phyloP scores from a whole-genome alignment of 2,888 invertebrate species.

The Lymantria monacha region DNA sequence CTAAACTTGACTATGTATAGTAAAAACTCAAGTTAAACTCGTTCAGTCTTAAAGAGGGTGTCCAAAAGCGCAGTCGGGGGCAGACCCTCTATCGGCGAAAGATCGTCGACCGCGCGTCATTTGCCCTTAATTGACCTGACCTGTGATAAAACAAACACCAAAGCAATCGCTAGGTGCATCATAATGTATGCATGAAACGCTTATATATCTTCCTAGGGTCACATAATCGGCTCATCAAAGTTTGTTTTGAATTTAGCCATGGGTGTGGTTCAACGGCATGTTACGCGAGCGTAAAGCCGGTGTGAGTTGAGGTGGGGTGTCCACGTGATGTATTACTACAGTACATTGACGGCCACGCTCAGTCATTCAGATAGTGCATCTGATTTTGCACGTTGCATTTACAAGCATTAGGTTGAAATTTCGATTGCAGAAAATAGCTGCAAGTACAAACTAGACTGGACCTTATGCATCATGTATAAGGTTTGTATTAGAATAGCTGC shows the following conservation, averaged over 20 bases:
- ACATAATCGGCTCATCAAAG: slow-evolving; percentile 3
- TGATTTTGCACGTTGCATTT: slow-evolving; percentile 54
- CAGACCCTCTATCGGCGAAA: slow-evolving; percentile 37
- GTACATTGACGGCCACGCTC: slow-evolving; percentile 30
- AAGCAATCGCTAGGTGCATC: slow-evolving; percentile 24
- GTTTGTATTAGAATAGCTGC: slow-evolving; percentile 1
- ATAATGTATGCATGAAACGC: slow-evolving; percentile 16
- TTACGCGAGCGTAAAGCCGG: slow-evolving; percentile 36
- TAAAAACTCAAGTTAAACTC: slow-evolving; percentile 47
- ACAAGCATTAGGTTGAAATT: slow-evolving; percentile 22
- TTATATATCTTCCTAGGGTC: not conserved
- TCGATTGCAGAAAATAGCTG: slow-evolving; percentile 9
- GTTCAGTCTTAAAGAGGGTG: slow-evolving; percentile 65
- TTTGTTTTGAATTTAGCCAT: slow-evolving; percentile 28
- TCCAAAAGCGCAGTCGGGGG: slow-evolving; percentile 63
- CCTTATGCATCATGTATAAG: slow-evolving; percentile 14
- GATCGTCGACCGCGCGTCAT: slow-evolving; percentile 27
- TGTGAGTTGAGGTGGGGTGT: slow-evolving; percentile 26
- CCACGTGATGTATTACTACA: slow-evolving; percentile 50
- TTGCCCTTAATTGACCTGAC: slow-evolving; percentile 19
- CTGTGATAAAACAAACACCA: slow-evolving; percentile 42
- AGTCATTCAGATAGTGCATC: slow-evolving; percentile 37
- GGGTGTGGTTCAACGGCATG: slow-evolving; percentile 57
- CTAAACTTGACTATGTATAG: slow-evolving; percentile 50
- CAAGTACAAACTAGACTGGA: slow-evolving; percentile 17